Base-by-base conservation (phyloP, 2,888 invertebrate species). In the Melieria picta region DNA sequence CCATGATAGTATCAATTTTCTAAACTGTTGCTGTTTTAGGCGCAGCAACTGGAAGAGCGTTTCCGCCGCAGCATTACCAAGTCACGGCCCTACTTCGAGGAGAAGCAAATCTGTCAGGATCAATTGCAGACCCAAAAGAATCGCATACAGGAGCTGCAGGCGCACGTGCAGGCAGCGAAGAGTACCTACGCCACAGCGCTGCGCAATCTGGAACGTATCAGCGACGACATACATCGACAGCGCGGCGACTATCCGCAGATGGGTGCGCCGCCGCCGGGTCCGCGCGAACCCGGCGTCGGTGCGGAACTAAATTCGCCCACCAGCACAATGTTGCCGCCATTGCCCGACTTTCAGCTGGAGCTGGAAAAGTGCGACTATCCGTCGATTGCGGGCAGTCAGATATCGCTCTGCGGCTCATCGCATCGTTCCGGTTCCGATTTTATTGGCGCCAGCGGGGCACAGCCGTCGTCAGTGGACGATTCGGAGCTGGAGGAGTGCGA, bases 11-110 rank as follows among this genome's bases (percentile, higher is more conserved):
- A 43, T 0, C 3, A 7, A 50, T 50, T 62, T n/a, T 43, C 43
- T 10, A n/a, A n/a, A 66, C 30, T 66, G 6, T 58, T 30, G 4
- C 1, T 10, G 47, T 82, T 84, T 46, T 81, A 91, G 90, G 91
- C 94, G 58, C 92, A 94, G 79, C 90, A 92, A 80, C 85, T 95
- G 46, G 96, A 97, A 85, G 95, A 95, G 78, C 93, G 93, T 80
- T 89, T 94, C 70, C 93, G 92, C 78, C 91, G 93, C 69, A 93
- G 92, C 82, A 96, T 97, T 66, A 89, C 91, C 52, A 97, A 96
- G 86, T 94, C 97, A 1, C 91, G 95, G 72, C 91, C 94, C 0
- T 98, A 97, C 85, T 97, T 97, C 83, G 97, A 97, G 76, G 93
- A 96, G 85, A 96, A 95, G 87, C 91, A 92, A 81, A 89, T 94